A percentile compares a stretch with the other conserved stretches of the same genome.
Conservation (phyloP, 2,113 vertebrate species). For the Mus pahari region DNA sequence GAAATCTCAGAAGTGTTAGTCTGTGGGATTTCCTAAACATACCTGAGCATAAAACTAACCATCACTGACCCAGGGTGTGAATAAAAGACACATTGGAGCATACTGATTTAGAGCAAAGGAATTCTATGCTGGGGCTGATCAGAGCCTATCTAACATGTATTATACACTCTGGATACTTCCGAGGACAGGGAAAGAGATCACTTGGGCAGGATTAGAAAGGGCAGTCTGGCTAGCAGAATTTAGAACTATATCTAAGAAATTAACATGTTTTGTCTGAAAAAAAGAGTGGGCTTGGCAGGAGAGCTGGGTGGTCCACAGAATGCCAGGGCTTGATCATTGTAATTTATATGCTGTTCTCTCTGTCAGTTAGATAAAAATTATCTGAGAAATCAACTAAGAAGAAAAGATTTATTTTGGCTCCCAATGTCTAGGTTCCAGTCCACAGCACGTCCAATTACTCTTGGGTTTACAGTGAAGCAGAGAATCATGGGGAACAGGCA, state of each 20-base stretch:
- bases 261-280: constrained; percentile 38
- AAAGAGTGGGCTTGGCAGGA: constrained; percentile 39
- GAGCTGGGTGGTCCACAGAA: background rate
- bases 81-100: background rate
- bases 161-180: background rate
- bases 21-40: background rate
- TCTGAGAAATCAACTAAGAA: background rate
- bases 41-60: background rate
- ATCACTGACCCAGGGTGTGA: background rate
- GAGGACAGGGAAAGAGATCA: constrained; percentile 25
- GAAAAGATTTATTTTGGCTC: background rate
- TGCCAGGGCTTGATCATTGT: background rate
- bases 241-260: constrained; percentile 57
- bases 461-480: background rate
- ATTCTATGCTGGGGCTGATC: background rate
- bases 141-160: background rate
- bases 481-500: no score
- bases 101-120: background rate
- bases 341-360: background rate
- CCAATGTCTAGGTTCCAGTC: background rate
- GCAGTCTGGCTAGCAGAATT: constrained; percentile 16
- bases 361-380: background rate
- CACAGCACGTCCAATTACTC: background rate
- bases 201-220: constrained; percentile 22
- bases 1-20: background rate